These are phyloP conservation scores for Salmo trutta DNA, from an alignment of 2,797 vertebrate genomes.

Conservation along the genomic window DNA sequence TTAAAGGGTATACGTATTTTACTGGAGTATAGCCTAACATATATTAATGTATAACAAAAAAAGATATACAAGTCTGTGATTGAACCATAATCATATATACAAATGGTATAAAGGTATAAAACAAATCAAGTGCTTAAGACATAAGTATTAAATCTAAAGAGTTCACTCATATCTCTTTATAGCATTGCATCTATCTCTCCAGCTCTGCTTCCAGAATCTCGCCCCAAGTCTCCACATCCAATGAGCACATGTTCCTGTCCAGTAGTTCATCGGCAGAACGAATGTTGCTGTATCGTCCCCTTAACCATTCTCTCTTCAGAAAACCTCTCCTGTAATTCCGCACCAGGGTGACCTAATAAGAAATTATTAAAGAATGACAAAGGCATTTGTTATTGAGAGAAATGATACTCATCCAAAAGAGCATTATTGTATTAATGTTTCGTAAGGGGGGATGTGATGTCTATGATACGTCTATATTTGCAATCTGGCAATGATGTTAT, in stretches of 20 bases:
- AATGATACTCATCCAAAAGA: too few relatives aligned
- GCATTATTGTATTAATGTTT: too few relatives aligned
- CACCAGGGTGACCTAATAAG: conserved; percentile 78
- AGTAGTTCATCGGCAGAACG: conserved; percentile 75
- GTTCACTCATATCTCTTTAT: conserved; percentile 5
- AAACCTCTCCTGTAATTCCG: conserved; percentile 86
- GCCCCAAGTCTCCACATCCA: conserved; percentile 87
- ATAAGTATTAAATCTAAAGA: conserved; percentile 18
- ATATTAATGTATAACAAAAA: background rate
- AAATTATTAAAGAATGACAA: background rate
- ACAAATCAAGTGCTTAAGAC: conserved; percentile 11
- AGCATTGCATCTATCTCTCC: conserved; percentile 69
- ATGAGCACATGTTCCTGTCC: conserved; percentile 78
- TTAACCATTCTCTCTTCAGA: conserved; percentile 85
- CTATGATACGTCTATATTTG: too few relatives aligned
- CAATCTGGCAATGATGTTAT: too few relatives aligned
- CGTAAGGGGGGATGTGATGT: too few relatives aligned
- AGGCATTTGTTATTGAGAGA: background rate
- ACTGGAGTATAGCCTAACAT: background rate
- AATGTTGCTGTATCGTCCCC: conserved; percentile 85
- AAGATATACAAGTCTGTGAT: background rate
- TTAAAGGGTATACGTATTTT: too few relatives aligned
- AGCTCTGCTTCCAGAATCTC: conserved; percentile 92
- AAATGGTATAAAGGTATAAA: background rate
- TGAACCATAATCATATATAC: background rate